These are phyloP conservation scores for Orthonevra nobilis DNA, from an alignment of 2,888 invertebrate genomes.

Conservation along the genomic window DNA sequence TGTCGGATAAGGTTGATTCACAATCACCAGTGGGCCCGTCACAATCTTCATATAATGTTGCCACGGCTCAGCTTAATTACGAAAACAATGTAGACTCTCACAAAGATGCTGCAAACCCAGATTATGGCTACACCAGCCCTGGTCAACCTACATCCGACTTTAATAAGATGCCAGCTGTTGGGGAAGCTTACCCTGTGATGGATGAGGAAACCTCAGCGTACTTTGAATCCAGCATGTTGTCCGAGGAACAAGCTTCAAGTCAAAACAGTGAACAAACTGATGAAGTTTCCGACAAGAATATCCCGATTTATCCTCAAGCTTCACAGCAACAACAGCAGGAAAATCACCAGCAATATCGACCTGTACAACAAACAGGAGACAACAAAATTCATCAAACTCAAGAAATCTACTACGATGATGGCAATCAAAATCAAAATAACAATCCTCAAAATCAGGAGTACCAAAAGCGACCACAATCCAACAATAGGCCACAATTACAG, in stretches of 20 bases:
- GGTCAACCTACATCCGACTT: constrained; percentile 77
- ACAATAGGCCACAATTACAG: constrained; percentile 20
- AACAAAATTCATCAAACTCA: too few species aligned
- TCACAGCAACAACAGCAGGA: neutral
- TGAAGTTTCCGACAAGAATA: constrained; percentile 12
- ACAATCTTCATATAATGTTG: constrained; percentile 44
- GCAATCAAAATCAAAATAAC: neutral
- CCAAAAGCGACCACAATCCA: constrained; percentile 8
- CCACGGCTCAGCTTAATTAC: constrained; percentile 39
- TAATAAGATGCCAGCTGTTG: constrained; percentile 78
- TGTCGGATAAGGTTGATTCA: constrained; percentile 28
- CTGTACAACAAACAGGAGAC: constrained; percentile 63
- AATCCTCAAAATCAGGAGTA: constrained; percentile 2
- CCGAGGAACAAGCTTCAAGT: constrained; percentile 60
- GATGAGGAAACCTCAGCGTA: constrained; percentile 60
- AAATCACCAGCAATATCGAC: neutral
- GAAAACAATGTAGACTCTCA: constrained; percentile 58
- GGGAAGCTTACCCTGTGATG: constrained; percentile 77
- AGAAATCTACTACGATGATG: neutral
- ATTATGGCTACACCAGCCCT: constrained; percentile 77
- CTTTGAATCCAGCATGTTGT: constrained; percentile 60
- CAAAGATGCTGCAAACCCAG: constrained; percentile 43
- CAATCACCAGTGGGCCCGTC: constrained; percentile 31
- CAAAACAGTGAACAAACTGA: constrained; percentile 63
- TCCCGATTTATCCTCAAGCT: constrained; percentile 22